phyloP scores from a whole-genome alignment of 2,113 vertebrate genomes.

The Coturnix japonica region DNA sequence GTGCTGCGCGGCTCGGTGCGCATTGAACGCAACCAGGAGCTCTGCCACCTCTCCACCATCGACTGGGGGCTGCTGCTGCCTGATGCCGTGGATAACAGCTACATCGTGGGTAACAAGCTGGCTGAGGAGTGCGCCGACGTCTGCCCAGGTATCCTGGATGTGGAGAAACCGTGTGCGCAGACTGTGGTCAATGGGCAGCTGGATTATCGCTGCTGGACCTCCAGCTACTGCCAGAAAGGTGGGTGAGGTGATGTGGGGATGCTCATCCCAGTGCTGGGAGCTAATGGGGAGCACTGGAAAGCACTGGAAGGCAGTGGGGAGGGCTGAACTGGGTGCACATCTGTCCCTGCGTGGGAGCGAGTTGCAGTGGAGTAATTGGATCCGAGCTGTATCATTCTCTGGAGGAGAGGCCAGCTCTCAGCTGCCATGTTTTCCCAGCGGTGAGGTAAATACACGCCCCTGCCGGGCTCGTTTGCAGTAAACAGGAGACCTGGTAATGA shows the following conservation, averaged over 20 bases:
- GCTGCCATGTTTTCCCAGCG: background rate
- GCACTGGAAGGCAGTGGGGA: background rate
- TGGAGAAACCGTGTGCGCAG: constrained; percentile 72
- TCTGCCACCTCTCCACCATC: constrained; percentile 84
- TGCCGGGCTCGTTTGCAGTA: constrained; percentile 65
- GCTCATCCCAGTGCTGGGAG: fast-evolving
- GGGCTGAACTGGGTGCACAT: background rate
- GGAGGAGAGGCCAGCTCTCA: background rate
- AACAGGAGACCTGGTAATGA: constrained; percentile 44
- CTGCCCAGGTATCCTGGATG: constrained; percentile 78
- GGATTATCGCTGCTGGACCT: constrained; percentile 84
- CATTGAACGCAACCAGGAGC: constrained; percentile 84
- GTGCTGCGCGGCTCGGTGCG: constrained; percentile 77
- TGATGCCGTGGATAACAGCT: constrained; percentile 53
- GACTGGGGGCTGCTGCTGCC: constrained; percentile 83
- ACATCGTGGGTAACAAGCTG: constrained; percentile 80
- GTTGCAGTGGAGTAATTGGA: background rate
- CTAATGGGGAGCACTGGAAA: background rate
- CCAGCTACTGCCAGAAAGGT: constrained; percentile 85
- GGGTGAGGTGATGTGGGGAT: fast-evolving
- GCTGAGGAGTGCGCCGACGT: constrained; percentile 78
- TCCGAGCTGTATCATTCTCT: background rate
- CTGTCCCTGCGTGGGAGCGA: fast-evolving
- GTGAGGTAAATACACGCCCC: background rate
- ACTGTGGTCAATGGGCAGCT: constrained; percentile 68